Evolutionary conservation across 2,888 invertebrate genomes (phyloP).

Genomic region (Hetaerina titia): DNA sequence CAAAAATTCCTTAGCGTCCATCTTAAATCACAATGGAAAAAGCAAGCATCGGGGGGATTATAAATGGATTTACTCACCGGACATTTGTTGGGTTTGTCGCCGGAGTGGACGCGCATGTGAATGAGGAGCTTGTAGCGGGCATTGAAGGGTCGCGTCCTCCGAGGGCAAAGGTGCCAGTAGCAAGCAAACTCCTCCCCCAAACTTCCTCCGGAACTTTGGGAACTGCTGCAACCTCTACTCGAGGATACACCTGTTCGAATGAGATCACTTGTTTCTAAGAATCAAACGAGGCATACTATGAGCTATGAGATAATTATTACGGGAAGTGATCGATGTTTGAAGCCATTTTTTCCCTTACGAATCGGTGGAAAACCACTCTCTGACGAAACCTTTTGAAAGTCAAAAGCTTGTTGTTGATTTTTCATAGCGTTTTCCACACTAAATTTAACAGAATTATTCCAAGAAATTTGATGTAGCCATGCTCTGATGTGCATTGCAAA

Average conservation of each 20-base stretch:
- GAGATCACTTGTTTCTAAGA: background rate
- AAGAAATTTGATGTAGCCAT: too few species aligned
- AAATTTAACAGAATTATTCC: too few species aligned
- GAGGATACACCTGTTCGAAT: background rate
- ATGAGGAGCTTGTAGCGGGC: constrained; percentile 98
- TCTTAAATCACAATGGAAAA: background rate
- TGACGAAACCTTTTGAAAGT: too few species aligned
- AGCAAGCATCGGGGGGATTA: background rate
- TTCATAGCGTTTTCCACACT: too few species aligned
- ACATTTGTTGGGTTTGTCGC: constrained; percentile 98
- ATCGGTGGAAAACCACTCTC: too few species aligned
- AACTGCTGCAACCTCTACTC: background rate
- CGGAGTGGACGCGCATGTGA: constrained; percentile 98
- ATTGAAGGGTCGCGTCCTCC: constrained; percentile 95
- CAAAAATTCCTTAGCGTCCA: background rate
- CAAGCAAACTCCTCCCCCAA: constrained; percentile 91
- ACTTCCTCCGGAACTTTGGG: background rate
- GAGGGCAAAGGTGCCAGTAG: constrained; percentile 94
- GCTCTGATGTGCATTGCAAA: too few species aligned
- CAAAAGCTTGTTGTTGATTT: too few species aligned
- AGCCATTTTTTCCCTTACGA: too few species aligned
- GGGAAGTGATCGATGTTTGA: too few species aligned
- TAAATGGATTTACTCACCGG: constrained; percentile 85
- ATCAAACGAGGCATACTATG: too few species aligned
- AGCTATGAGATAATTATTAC: background rate